A percentile compares a stretch with the other conserved stretches of the same genome.
Evolutionary conservation across 2,797 vertebrate species (phyloP).

Genomic region (Anabacerthia variegaticeps): DNA sequence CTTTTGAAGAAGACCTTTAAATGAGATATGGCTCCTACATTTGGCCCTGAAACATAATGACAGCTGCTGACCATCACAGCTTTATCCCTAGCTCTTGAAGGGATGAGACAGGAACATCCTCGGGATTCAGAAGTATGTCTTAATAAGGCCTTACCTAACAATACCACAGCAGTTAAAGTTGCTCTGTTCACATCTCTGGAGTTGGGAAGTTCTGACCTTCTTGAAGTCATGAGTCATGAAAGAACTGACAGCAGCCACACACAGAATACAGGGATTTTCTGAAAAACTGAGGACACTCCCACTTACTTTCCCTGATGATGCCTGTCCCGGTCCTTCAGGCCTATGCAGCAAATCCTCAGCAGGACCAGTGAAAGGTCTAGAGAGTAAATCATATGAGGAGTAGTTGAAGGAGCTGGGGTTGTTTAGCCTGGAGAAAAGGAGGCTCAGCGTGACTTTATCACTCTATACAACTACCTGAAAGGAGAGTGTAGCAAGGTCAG

Average conservation of each 20-base stretch:
- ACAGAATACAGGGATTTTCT: background rate
- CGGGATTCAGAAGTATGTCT: background rate
- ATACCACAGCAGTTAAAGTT: background rate
- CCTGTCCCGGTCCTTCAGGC: background rate
- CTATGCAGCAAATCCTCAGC: fast-evolving
- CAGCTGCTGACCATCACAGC: background rate
- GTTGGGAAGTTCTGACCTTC: background rate
- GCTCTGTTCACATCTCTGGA: background rate
- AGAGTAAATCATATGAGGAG: background rate
- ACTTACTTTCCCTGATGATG: background rate
- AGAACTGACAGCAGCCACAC: background rate
- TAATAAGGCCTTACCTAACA: background rate
- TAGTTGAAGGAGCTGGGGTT: background rate
- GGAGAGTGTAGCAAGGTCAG: background rate
- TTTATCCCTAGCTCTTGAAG: background rate
- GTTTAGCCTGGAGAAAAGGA: background rate
- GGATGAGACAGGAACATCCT: background rate
- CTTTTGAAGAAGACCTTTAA: background rate
- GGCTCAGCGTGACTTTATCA: background rate
- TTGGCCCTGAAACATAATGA: background rate
- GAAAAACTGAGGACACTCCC: background rate
- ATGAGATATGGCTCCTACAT: background rate
- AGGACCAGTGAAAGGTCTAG: background rate
- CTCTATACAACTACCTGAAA: background rate
- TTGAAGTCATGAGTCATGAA: background rate